phyloP scores from a whole-genome alignment of 2,113 vertebrate genomes.

The Triplophysa tibetana region DNA sequence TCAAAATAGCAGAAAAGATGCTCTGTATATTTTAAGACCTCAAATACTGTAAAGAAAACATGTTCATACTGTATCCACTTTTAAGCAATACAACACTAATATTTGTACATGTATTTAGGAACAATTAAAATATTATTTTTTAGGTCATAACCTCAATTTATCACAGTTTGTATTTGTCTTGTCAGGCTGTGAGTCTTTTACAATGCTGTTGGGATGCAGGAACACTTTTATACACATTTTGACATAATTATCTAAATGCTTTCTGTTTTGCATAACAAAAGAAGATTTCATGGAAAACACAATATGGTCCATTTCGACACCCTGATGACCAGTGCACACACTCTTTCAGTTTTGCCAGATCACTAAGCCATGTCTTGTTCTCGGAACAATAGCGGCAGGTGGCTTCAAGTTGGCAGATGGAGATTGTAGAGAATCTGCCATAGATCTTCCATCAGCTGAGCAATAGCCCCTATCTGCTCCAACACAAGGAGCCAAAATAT shows the following conservation, averaged over 20 bases:
- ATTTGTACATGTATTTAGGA: too few species aligned
- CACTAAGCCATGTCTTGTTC: neutral
- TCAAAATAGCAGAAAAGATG: too few species aligned
- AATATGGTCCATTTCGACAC: neutral
- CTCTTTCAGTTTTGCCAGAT: neutral
- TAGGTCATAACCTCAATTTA: too few species aligned
- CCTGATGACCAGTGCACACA: neutral
- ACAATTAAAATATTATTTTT: too few species aligned
- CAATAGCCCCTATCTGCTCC: neutral
- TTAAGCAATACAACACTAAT: too few species aligned
- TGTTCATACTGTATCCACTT: too few species aligned
- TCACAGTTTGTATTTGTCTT: too few species aligned
- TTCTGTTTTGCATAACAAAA: too few species aligned
- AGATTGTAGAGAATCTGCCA: neutral
- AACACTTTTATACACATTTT: too few species aligned
- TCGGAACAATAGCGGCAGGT: slow-evolving; percentile 7
- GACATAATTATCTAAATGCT: neutral
- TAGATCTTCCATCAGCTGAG: neutral
- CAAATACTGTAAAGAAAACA: too few species aligned
- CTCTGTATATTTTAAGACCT: too few species aligned
- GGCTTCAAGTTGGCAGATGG: slow-evolving; percentile 3
- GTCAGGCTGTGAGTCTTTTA: too few species aligned
- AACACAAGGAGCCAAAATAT: neutral
- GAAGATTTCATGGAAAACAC: neutral
- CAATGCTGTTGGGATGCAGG: neutral